Evolutionary conservation across 2,797 vertebrate genomes (phyloP).

Genomic region (Heterohyrax brucei): DNA sequence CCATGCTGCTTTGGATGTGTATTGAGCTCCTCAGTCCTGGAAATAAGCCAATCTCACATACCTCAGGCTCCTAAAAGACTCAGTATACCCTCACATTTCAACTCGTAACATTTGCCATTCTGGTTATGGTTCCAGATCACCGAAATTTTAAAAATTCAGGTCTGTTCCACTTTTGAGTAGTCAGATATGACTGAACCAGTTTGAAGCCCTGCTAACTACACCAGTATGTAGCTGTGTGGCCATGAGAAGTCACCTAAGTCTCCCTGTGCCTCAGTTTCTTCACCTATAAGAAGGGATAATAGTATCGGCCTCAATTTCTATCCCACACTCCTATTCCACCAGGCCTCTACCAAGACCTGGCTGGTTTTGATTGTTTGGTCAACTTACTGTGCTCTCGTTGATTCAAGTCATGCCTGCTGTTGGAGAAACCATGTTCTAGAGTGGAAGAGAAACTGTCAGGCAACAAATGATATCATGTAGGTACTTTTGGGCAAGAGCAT

Average conservation of each 20-base stretch:
- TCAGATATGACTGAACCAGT: no score
- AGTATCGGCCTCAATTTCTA: slow-evolving; percentile 39
- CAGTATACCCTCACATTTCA: no score
- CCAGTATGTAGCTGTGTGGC: neutral
- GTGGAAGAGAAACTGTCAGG: neutral
- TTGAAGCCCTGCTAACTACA: no score
- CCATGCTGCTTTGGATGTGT: no score
- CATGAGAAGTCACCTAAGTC: neutral
- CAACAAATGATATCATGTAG: neutral
- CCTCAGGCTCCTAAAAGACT: no score
- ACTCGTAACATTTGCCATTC: no score
- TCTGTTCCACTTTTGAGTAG: no score
- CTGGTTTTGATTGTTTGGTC: neutral
- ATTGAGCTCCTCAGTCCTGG: no score
- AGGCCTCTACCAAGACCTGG: neutral
- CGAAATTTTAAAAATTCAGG: no score
- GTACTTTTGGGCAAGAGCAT: neutral
- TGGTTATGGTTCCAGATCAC: no score
- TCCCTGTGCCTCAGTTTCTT: slow-evolving; percentile 4
- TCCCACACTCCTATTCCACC: neutral
- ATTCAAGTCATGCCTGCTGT: neutral
- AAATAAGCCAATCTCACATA: no score
- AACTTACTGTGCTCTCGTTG: neutral
- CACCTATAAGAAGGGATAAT: neutral
- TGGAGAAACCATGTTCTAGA: neutral